These are phyloP conservation scores for Proales similis DNA, from an alignment of 1,140 invertebrate genomes.

Conservation along the genomic window DNA sequence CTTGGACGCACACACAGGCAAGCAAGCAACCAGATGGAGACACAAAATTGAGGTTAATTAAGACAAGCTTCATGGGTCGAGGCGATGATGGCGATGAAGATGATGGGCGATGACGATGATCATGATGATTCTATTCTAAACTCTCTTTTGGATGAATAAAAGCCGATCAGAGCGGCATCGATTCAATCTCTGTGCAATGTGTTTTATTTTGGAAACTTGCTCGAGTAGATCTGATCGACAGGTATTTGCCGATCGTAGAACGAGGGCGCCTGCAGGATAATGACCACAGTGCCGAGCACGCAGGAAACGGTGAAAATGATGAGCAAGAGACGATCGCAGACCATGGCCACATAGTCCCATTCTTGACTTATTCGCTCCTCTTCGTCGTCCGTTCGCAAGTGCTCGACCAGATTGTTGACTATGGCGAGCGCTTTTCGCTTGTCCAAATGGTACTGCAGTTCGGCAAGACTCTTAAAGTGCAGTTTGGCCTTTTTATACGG, in stretches of 20 bases:
- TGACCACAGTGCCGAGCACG: conserved; percentile 46
- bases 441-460: not conserved
- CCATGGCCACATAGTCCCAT: conserved; percentile 54
- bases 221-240: conserved; percentile 27
- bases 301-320: conserved; percentile 53
- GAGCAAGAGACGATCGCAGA: conserved; percentile 52
- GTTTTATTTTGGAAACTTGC: too few relatives aligned
- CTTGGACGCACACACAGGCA: too few relatives aligned
- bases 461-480: not conserved
- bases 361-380: conserved; percentile 45
- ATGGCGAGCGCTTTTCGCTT: not conserved
- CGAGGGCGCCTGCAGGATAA: conserved; percentile 26
- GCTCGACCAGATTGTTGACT: not conserved
- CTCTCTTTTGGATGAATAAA: too few relatives aligned
- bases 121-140: too few relatives aligned
- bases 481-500: conserved; percentile 1
- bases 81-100: too few relatives aligned
- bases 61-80: too few relatives aligned
- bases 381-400: not conserved
- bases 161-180: too few relatives aligned
- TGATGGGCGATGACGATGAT: too few relatives aligned
- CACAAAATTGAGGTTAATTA: too few relatives aligned
- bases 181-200: too few relatives aligned
- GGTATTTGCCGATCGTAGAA: conserved; percentile 15
- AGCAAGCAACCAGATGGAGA: too few relatives aligned